Conservation (phyloP, 2,888 invertebrate genomes). For the Heterodera filipjevi region DNA sequence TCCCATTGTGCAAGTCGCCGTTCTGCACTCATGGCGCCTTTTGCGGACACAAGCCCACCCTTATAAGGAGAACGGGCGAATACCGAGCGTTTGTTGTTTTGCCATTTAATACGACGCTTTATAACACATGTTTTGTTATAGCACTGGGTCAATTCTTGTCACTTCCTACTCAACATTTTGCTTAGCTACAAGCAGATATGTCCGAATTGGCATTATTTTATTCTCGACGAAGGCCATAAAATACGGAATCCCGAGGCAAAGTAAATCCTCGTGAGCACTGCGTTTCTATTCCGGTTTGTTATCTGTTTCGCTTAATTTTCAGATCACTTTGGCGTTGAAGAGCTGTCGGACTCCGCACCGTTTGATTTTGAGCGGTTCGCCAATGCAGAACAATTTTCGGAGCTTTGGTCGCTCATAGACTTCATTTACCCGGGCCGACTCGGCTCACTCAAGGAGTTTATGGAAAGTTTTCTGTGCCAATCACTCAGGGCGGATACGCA, state of each 20-base stretch:
- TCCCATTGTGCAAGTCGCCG: conserved; percentile 81
- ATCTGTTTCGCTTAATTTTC: no score
- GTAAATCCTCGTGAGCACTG: no score
- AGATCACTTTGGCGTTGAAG: conserved; percentile 74
- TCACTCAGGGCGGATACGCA: conserved; percentile 81
- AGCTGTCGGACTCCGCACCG: conserved; percentile 73
- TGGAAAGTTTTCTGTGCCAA: conserved; percentile 87
- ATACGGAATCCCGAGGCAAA: conserved; percentile 86
- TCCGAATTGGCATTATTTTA: conserved; percentile 84
- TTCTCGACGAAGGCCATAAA: conserved; percentile 89
- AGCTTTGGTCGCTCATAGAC: conserved; percentile 81
- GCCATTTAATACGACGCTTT: not conserved
- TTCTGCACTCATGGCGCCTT: conserved; percentile 80
- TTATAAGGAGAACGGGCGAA: conserved; percentile 45
- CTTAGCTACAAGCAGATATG: conserved; percentile 74
- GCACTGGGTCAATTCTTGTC: conserved; percentile 75
- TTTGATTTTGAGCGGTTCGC: conserved; percentile 84
- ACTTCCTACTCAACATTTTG: conserved; percentile 82
- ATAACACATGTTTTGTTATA: conserved; percentile 34
- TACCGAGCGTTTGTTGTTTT: conserved; percentile 37
- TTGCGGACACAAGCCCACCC: conserved; percentile 70
- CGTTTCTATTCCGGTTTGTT: no score
- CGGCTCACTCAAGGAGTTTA: conserved; percentile 81
- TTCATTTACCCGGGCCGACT: conserved; percentile 88
- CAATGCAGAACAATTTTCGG: conserved; percentile 70